Conservation (phyloP, 1,140 invertebrate species). For the Nymphalis io region DNA sequence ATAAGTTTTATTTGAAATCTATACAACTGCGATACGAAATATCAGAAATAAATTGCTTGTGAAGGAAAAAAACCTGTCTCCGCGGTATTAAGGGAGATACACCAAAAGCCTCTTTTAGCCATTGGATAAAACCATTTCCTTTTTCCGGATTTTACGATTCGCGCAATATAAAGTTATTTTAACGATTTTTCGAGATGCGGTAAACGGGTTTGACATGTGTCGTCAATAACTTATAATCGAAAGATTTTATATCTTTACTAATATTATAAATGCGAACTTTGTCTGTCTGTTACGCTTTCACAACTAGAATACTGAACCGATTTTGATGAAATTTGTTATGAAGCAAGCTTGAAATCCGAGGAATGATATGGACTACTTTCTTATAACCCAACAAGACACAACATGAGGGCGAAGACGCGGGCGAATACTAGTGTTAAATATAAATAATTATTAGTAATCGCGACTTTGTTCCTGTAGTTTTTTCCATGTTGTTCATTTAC, state of each 20-base stretch:
- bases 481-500: no score
- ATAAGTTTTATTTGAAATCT: no score
- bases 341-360: no score
- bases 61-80: neutral
- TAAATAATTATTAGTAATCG: neutral
- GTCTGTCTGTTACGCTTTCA: no score
- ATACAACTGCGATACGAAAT: neutral
- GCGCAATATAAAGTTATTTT: constrained; percentile 15
- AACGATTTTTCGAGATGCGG: constrained; percentile 9
- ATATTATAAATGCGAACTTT: no score
- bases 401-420: no score
- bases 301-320: neutral
- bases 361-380: no score
- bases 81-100: constrained; percentile 5
- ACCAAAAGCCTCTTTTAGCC: neutral
- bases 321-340: no score
- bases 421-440: neutral
- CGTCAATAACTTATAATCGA: neutral
- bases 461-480: no score
- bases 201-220: constrained; percentile 24
- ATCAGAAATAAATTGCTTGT: neutral
- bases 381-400: no score
- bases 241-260: no score
- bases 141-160: constrained; percentile 14
- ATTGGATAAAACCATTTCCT: constrained; percentile 17